Base-by-base conservation (phyloP, 2,888 invertebrate species). In the Blastobasis lacticolella region DNA sequence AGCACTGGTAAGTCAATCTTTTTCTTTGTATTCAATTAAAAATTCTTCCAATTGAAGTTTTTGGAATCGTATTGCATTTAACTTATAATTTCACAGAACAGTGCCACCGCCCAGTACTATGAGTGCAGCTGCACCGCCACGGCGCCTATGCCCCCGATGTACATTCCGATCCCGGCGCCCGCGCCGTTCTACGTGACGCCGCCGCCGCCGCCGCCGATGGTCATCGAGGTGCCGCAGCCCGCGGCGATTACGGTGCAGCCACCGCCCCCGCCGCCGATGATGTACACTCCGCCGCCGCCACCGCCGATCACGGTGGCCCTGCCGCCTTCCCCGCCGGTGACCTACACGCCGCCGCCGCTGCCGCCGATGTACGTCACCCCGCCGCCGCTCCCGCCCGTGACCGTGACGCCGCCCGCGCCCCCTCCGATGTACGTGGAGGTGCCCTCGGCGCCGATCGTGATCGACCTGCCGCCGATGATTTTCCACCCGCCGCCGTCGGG, bases 401-500 rank as follows among this genome's bases (percentile, higher is more conserved):
- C 71, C 44, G 67, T 84, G 4, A 75, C 71, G 38, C 78, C 81
- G 5, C 81, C 81, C 0, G 57, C 65, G 7, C 72, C 71, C 0
- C 73, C 76, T 3, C 75, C 79, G 5, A 64, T 83, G 57, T 59
- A 64, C 10, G 45, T 83, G 1, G 76, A 75, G 48, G 65, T 81
- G 41, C 83, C 82, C 0, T 71, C 77, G 6, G 78, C 81, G 5
- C 80, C 84, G 7, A 71, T 85, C 52, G 57, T 79, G 5, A 78
- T 85, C 8, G 81, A 81, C 56, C 66, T 67, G 4, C 70, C 71
- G 9, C 65, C 67, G 5, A 61, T 86, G 37, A 63, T 83, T 5
- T 67, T 86, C 6, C 86, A 86, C 55, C 84, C 83, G 1, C 85
- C 85, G 0, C 71, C 84, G 42, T 50, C 83, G 37, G 78, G 79